Evolutionary conservation across 2,888 invertebrate species (phyloP), one percentile per base, ranked within the genome.

Genomic region (Copidosoma aretas): DNA sequence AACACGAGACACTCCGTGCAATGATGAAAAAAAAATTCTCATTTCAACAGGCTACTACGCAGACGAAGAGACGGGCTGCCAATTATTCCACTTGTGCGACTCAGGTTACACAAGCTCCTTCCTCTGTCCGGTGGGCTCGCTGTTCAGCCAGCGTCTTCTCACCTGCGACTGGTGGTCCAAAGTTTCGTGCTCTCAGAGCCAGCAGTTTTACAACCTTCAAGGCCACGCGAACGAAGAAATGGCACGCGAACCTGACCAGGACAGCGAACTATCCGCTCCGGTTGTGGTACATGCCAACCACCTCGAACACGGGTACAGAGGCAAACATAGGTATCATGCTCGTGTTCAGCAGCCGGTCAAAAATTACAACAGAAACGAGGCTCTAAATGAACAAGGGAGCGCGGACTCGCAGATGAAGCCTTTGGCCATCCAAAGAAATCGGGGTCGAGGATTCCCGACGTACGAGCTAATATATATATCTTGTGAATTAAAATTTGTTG

Each of bases 151-250:
- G 81, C 88, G 87, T 60, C 85, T 89, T 2, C 85, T 89, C 68
- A 89, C 89, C 1, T 90, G 90, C 75, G 89, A 89, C 76, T 90
- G 90, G 90, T 90, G 90, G 90, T 88, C 87, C 84, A 88, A 89
- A 75, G 90, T 90, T 0, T 86, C 89, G 73, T 90, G 90, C 74
- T 82, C 85, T 46, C 79, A 84, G 39, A 85, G 87, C 2, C 81
- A 83, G 67, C 81, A 84, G 67, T 84, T 85, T 71, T 85, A 84
- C 70, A 74, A 1, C 10, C 19, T 41, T 0, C 68, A 68, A 17
- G 32, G n/a, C 4, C 54, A 67, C 21, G n/a, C 32, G 10, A 52
- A 51, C 10, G n/a, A n/a, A n/a, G n/a, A n/a, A n/a, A n/a, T n/a
- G n/a, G n/a, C n/a, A n/a, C n/a, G n/a, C n/a, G 67, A 59, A 10